Percentiles rank a stretch among this genome's conserved stretches.
phyloP scores from a whole-genome alignment of 1,140 invertebrate genomes.

The Thrips palmi region DNA sequence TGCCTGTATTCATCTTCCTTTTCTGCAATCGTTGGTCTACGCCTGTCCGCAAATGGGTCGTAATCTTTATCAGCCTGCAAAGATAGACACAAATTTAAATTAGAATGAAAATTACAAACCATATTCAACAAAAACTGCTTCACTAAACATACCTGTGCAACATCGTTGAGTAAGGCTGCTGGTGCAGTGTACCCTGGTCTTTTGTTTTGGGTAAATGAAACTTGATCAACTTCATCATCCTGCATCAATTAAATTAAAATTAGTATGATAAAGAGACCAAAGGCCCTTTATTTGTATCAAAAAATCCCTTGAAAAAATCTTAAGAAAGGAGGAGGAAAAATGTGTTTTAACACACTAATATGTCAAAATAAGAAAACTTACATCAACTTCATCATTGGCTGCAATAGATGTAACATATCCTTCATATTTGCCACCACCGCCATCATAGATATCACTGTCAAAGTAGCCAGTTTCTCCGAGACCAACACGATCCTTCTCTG shows the following conservation, averaged over 20 bases:
- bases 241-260: slow-evolving; percentile 28
- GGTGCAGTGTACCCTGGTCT: slow-evolving; percentile 69
- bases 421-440: slow-evolving; percentile 65
- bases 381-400: slow-evolving; percentile 76
- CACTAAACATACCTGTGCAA: slow-evolving; percentile 49
- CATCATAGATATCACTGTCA: slow-evolving; percentile 87
- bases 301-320: not conserved
- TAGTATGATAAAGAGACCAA: too few relatives aligned
- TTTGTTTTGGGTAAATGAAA: slow-evolving; percentile 42
- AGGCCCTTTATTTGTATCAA: too few relatives aligned
- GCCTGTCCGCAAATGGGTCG: slow-evolving; percentile 90
- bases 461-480: slow-evolving; percentile 75
- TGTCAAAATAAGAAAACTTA: slow-evolving; percentile 22
- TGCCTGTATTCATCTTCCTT: slow-evolving; percentile 92
- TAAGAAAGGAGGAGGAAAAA: not conserved
- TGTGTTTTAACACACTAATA: not conserved
- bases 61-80: slow-evolving; percentile 74
- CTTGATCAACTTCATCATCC: slow-evolving; percentile 74
- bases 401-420: slow-evolving; percentile 93
- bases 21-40: slow-evolving; percentile 79
- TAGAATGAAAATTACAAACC: slow-evolving; percentile 2
- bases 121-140: not conserved
- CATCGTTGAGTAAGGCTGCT: slow-evolving; percentile 73
- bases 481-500: slow-evolving; percentile 56
- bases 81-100: slow-evolving; percentile 17